Conservation (phyloP, 2,113 vertebrate species). For the Ammodytes dubius region DNA sequence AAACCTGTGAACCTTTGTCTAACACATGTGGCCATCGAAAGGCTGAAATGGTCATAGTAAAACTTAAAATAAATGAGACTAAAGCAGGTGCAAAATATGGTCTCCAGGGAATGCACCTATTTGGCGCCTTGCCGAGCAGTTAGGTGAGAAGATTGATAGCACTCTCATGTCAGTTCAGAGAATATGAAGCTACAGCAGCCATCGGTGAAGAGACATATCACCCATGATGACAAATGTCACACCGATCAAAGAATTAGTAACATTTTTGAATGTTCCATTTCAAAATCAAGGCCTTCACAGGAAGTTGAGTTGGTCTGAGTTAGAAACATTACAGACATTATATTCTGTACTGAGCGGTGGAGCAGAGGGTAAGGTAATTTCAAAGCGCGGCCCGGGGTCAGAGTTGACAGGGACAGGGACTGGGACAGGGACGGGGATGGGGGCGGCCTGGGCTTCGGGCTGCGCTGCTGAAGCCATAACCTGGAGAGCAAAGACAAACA, state of each 20-base stretch:
- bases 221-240: background rate
- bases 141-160: too few relatives aligned
- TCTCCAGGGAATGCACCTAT: background rate
- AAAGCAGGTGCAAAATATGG: background rate
- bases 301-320: conserved; percentile 69
- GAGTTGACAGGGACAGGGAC: background rate
- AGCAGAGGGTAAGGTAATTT: conserved; percentile 31
- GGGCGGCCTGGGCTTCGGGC: background rate
- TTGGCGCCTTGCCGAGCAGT: too few relatives aligned
- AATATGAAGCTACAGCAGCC: too few relatives aligned
- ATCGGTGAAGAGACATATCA: background rate
- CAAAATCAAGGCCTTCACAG: background rate
- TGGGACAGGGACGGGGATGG: background rate
- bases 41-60: background rate
- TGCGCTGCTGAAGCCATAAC: background rate
- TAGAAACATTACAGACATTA: conserved; percentile 31
- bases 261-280: background rate
- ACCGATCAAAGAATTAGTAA: background rate
- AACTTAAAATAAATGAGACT: background rate
- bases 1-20: background rate
- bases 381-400: conserved; percentile 24
- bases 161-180: too few relatives aligned
- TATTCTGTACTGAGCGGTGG: conserved; percentile 39
- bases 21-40: background rate
- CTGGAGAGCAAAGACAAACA: conserved; percentile 16